Base-by-base conservation (phyloP, 2,797 vertebrate species). In the Fistularia tabacaria region DNA sequence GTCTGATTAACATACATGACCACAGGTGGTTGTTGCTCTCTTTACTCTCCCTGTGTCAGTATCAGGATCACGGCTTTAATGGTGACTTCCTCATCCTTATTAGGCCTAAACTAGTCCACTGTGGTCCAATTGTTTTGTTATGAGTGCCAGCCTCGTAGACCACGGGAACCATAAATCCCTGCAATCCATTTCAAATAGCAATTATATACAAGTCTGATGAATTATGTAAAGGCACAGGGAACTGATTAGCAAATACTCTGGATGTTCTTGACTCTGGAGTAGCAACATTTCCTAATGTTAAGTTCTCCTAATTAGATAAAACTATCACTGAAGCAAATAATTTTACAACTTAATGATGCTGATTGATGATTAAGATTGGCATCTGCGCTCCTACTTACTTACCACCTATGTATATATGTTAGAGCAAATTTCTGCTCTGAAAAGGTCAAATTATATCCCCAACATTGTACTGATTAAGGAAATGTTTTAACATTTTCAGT, bases 1-100 rank as follows among this genome's bases (percentile, higher is more conserved):
- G 53, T 51, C 64, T 79, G 71, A 79, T 84, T 83, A 78, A 62
- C 69, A 78, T 86, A 73, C 77, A 58, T 49, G 50, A 54, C 77
- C 74, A 81, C 77, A 74, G 81, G 74, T 77, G 72, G 57, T 64
- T 57, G 57, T 69, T 76, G 55, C 71, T 54, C 66, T 65, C 51
- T 49, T 37, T 14, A n/a, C 51, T 57, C 44, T 53, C 39, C 48
- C 10, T 36, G 48, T 60, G 51, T 56, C 53, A 9, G 49, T 36
- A 51, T 64, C 36, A 14, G 56, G 10, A 54, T 44, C 66, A 14
- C 43, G 38, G 68, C 53, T 43, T 57, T 47, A 11, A 10, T 40
- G 7, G 38, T 11, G 8, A 51, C 64, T 50, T 58, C 62, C 65
- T 76, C 59, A 41, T 55, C 69, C 47, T 45, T 62, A 62, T 84